Percentiles rank a stretch among this genome's conserved stretches.
phyloP scores from a whole-genome alignment of 2,888 invertebrate genomes.

The Schizotus pectinicornis region DNA sequence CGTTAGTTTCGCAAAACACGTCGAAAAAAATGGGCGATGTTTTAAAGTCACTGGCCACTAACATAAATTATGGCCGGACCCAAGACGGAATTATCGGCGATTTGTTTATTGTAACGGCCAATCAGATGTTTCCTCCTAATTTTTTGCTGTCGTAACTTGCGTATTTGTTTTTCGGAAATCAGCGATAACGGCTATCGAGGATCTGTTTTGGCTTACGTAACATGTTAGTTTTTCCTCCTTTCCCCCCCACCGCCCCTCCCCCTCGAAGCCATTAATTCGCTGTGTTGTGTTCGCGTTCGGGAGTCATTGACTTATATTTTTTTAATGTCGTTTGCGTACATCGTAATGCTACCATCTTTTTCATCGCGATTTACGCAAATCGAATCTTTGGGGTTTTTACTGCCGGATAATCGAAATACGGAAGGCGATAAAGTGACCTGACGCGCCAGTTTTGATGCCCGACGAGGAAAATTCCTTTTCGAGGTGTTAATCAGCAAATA shows the following conservation, averaged over 20 bases:
- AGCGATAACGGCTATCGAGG: constrained; percentile 17
- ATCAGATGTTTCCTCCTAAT: constrained; percentile 20
- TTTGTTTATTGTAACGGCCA: constrained; percentile 19
- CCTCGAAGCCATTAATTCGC: background rate
- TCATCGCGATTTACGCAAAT: too few species aligned
- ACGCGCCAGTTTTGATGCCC: too few species aligned
- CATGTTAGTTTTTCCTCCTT: constrained; percentile 19
- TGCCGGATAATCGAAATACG: too few species aligned
- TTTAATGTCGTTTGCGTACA: constrained; percentile 23
- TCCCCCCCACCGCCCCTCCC: too few species aligned
- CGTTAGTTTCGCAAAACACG: background rate
- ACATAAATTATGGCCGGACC: constrained; percentile 16
- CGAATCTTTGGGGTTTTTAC: too few species aligned
- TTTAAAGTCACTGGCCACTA: constrained; percentile 28
- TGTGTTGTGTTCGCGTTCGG: constrained; percentile 6
- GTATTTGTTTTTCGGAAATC: constrained; percentile 26
- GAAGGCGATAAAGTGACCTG: too few species aligned
- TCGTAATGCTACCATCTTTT: background rate
- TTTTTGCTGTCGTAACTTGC: constrained; percentile 24
- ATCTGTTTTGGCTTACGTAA: constrained; percentile 18
- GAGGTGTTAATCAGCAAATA: too few species aligned
- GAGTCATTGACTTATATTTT: constrained; percentile 27
- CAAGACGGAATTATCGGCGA: constrained; percentile 16
- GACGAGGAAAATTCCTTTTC: too few species aligned
- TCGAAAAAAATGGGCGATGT: constrained; percentile 20